Conservation (phyloP, 2,797 vertebrate species). For the Poecilia gillii region DNA sequence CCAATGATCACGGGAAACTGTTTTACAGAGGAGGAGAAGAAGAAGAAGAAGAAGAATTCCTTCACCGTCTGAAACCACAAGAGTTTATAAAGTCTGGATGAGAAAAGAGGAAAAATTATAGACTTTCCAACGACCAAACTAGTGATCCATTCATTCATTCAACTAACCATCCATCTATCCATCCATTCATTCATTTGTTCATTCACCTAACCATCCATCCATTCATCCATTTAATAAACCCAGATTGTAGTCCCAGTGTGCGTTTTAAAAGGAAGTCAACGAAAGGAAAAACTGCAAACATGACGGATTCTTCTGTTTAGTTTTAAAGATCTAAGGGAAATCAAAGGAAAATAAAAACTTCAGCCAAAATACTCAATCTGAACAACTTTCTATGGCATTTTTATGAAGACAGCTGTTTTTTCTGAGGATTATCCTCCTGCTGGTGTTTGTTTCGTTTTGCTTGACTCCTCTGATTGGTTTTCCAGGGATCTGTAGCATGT, state of each 20-base stretch:
- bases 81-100: neutral
- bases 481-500: slow-evolving; percentile 1
- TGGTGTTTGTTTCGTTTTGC: neutral
- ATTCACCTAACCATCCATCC: neutral
- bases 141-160: neutral
- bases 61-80: neutral
- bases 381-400: neutral
- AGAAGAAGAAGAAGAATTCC: neutral
- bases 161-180: too few relatives aligned
- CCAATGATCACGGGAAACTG: slow-evolving; percentile 19
- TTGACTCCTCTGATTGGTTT: neutral
- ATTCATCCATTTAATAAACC: neutral
- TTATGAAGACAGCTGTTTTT: neutral
- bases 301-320: neutral
- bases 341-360: neutral
- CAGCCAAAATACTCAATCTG: neutral
- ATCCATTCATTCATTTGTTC: too few relatives aligned
- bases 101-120: neutral
- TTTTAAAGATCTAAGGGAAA: neutral
- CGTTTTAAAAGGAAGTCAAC: neutral
- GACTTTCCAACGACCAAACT: neutral
- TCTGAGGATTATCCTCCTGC: neutral
- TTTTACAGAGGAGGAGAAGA: neutral
- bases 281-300: neutral
- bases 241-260: neutral